Percentiles rank a stretch among this genome's conserved stretches.
These are phyloP conservation scores for Plemyria rubiginata DNA, from an alignment of 2,888 invertebrate genomes.

Conservation along the genomic window DNA sequence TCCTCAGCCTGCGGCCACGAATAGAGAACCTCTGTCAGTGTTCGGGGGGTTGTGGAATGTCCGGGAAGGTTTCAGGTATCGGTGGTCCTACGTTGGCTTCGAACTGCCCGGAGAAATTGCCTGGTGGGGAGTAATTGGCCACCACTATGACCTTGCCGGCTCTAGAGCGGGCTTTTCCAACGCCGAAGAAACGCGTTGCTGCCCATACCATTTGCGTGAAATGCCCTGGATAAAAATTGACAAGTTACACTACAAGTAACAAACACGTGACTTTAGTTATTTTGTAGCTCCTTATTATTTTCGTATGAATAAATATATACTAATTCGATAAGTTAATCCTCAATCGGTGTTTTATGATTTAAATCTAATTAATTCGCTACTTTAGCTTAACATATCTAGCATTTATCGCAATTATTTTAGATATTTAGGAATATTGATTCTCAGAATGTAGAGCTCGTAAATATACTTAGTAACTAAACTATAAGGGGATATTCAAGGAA, in stretches of 20 bases:
- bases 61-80: conserved; percentile 85
- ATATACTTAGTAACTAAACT: too few species aligned
- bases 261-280: too few species aligned
- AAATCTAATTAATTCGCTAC: too few species aligned
- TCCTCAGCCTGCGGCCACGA: conserved; percentile 72
- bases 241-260: neutral
- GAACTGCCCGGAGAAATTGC: conserved; percentile 90
- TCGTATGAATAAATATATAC: too few species aligned
- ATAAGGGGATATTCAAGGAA: too few species aligned
- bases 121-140: conserved; percentile 93
- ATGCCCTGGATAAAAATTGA: conserved; percentile 87
- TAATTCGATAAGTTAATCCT: too few species aligned
- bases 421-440: too few species aligned
- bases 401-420: too few species aligned
- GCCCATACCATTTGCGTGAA: conserved; percentile 95
- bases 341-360: too few species aligned
- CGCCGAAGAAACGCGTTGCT: conserved; percentile 89
- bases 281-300: too few species aligned
- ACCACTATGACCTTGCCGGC: conserved; percentile 93
- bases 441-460: too few species aligned
- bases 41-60: conserved; percentile 65
- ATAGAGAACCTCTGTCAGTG: conserved; percentile 77
- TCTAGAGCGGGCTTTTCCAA: conserved; percentile 91
- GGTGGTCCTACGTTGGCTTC: conserved; percentile 91
- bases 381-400: too few species aligned